Evolutionary conservation across 2,888 invertebrate species (phyloP), one percentile per base, ranked within the genome.

Genomic region (Electrophaes corylata): DNA sequence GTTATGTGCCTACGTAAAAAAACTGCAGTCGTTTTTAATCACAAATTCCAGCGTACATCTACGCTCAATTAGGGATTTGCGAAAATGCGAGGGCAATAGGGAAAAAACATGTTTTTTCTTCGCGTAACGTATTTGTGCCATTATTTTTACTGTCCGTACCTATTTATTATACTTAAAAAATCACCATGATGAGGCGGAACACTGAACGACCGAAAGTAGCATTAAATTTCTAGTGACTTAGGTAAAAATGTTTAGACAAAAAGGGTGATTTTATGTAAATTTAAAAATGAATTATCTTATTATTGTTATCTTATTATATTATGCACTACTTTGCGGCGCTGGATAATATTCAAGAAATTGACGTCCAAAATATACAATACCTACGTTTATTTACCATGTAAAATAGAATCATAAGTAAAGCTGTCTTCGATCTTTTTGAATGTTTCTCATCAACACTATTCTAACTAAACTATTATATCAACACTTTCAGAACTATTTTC

Each of bases 101-200:
- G 62, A 69, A 70, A 31, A 73, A 69, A 62, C 56, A 60, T 64
- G 57, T 64, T 64, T 59, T 48, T 64, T 62, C 52, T 56, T 47
- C 52, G 26, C 47, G 26, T 43, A 33, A 40, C 47, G 62, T 59
- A 62, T 63, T 63, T 66, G 59, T 40, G 52, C 59, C 62, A 62
- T 66, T 62, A 58, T 56, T 62, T 61, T 62, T 46, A 52, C 53
- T 57, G 55, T 50, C 54, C 45, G 18, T 39, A 61, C 33, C 35
- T 14, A 61, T 20, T 14, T 14, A 14, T 35, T 35, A 33, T 57
- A 48, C 46, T 55, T 59, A 59, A 57, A 56, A 49, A 39, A 49
- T 57, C 45, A 53, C 53, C n/a, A 43, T 58, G 56, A 62, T 64
- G 62, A 39, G 58, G 59, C 54, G 60, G 57, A 63, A 59, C 4